Evolutionary conservation across 2,888 invertebrate species (phyloP).

Genomic region (Dicroscelio sp.): DNA sequence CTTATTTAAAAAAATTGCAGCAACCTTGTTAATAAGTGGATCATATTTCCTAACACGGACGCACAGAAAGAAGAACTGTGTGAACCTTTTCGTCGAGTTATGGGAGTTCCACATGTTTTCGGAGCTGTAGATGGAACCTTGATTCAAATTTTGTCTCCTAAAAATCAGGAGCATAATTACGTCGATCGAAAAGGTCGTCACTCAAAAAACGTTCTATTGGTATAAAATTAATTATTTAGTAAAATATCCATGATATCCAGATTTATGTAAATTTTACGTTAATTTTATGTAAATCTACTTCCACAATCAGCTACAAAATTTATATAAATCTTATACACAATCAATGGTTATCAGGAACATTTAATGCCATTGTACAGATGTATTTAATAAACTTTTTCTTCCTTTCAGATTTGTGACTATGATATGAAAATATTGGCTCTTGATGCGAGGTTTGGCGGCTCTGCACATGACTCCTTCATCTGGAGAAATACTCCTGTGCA

Average conservation of each 20-base stretch:
- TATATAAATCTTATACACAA: no score
- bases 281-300: no score
- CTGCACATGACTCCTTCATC: neutral
- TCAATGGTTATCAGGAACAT: neutral
- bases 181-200: neutral
- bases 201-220: neutral
- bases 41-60: neutral
- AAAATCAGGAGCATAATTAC: neutral
- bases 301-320: no score
- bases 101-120: neutral
- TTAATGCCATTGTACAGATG: no score
- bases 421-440: neutral
- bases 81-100: neutral
- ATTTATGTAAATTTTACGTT: no score
- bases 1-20: no score
- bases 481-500: neutral
- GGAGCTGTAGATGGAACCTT: neutral
- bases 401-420: neutral
- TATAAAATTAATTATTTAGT: no score
- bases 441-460: neutral
- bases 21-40: neutral
- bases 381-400: no score
- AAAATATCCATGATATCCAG: no score
- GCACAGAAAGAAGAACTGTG: neutral
- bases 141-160: neutral